Base-by-base conservation (phyloP, 2,888 invertebrate species). In the Cephus pulcher region DNA sequence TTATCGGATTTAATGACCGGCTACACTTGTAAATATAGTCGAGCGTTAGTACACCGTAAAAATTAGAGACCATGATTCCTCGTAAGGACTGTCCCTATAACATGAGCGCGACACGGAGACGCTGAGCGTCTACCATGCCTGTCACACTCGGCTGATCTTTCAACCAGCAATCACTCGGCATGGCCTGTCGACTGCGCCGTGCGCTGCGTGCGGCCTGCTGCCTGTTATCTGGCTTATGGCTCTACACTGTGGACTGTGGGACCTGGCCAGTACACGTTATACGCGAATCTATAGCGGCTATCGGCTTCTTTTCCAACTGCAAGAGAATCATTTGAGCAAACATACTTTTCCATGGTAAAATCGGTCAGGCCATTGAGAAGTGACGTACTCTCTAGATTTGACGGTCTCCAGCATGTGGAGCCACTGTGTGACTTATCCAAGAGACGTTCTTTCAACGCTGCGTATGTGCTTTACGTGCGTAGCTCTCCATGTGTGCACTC, bases 1-100 rank as follows among this genome's bases (percentile, higher is more conserved):
- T 90, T 90, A 90, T 90, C 87, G 86, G 88, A 90, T 88, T 89
- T 90, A 90, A 90, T 90, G 90, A 89, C 89, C 88, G 89, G 88
- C 82, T 84, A 88, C 85, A 88, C 88, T 89, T 90, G 87, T 90
- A 88, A 90, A 89, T 90, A 90, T 86, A 89, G 86, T 83, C 84
- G 84, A 82, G 74, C 56, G 75, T 76, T 79, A 80, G 85, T 88
- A 87, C 88, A 89, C 89, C 89, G 90, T 88, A 89, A 88, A 90
- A 90, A 90, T 90, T 89, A 90, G 90, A 90, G 89, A 89, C 88
- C 89, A 89, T 87, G 88, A 88, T 89, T 89, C 88, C 88, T 87
- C 83, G 74, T 79, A 78, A 80, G 80, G 78, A 40, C 40, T 78
- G 80, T 70, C 76, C 68, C 79, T 76, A 30, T 30, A 32, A 30